phyloP scores from a whole-genome alignment of 2,797 vertebrate species.

The Leuciscus waleckii region DNA sequence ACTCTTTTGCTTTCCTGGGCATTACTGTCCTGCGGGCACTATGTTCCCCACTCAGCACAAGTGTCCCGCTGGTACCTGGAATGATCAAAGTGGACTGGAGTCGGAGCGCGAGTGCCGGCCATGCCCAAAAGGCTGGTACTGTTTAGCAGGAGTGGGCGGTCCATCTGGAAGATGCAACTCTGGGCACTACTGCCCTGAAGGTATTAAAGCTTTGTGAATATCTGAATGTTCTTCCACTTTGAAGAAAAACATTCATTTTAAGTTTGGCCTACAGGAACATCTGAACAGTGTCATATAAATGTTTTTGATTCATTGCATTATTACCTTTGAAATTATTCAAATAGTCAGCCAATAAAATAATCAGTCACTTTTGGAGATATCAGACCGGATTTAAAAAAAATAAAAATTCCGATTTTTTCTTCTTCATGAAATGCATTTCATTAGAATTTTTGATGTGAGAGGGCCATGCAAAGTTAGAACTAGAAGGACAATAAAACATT shows the following conservation, averaged over 20 bases:
- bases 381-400: too few relatives aligned
- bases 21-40: conserved; percentile 88
- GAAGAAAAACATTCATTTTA: neutral
- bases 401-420: too few relatives aligned
- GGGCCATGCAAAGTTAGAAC: too few relatives aligned
- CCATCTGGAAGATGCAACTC: conserved; percentile 85
- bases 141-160: conserved; percentile 77
- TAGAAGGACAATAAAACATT: too few relatives aligned
- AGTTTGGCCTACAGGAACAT: neutral
- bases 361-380: too few relatives aligned
- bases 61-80: conserved; percentile 91
- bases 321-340: too few relatives aligned
- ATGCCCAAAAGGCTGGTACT: conserved; percentile 88
- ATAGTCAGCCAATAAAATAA: too few relatives aligned
- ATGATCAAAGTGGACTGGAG: conserved; percentile 78
- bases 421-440: too few relatives aligned
- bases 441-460: neutral
- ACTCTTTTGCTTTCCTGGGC: conserved; percentile 82
- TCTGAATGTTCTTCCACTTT: neutral
- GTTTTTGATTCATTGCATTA: neutral
- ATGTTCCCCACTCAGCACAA: conserved; percentile 85
- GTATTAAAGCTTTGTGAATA: conserved; percentile 66
- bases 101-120: conserved; percentile 75
- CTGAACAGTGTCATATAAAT: neutral
- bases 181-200: conserved; percentile 88